These are phyloP conservation scores for Lethenteron reissneri DNA, from an alignment of 2,113 vertebrate genomes.

Conservation along the genomic window DNA sequence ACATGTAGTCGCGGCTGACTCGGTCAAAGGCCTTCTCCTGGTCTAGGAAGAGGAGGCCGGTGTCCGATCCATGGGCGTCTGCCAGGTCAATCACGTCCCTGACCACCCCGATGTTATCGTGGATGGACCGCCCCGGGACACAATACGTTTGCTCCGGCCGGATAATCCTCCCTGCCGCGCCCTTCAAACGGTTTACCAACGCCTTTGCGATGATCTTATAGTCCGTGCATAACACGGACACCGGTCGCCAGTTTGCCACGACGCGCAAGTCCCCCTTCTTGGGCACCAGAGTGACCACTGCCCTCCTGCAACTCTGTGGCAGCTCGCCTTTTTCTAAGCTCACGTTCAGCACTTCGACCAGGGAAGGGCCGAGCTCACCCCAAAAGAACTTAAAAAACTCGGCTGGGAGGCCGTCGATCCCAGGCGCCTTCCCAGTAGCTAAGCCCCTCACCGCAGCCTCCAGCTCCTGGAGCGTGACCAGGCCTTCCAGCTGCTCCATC, in stretches of 20 bases:
- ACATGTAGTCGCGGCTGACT: not conserved
- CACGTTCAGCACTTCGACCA: not conserved
- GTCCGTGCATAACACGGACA: slow-evolving; percentile 4
- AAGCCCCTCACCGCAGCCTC: not conserved
- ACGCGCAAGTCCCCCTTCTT: slow-evolving; percentile 5
- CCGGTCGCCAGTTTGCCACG: slow-evolving; percentile 1
- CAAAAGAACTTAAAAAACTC: not conserved
- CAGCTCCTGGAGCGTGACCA: not conserved
- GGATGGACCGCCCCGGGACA: not conserved
- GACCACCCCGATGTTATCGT: slow-evolving; percentile 4
- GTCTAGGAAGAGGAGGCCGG: not conserved
- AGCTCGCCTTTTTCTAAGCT: not conserved
- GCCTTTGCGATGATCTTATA: slow-evolving; percentile 7
- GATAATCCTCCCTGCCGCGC: not conserved
- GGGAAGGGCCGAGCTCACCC: not conserved
- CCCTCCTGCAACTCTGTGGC: slow-evolving; percentile 1
- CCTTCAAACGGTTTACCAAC: not conserved
- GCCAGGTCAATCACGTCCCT: not conserved
- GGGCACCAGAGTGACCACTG: slow-evolving; percentile 2
- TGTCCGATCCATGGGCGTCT: too few relatives aligned
- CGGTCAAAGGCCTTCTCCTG: slow-evolving; percentile 7
- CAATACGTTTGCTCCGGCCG: not conserved
- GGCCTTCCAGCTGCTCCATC: too few relatives aligned
- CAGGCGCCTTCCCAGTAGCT: not conserved
- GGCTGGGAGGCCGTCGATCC: slow-evolving; percentile 3